Percentiles rank a stretch among this genome's conserved stretches.
These are phyloP conservation scores for Nematostella vectensis DNA, from an alignment of 92 coral and sea anemone genomes.

Conservation along the genomic window DNA sequence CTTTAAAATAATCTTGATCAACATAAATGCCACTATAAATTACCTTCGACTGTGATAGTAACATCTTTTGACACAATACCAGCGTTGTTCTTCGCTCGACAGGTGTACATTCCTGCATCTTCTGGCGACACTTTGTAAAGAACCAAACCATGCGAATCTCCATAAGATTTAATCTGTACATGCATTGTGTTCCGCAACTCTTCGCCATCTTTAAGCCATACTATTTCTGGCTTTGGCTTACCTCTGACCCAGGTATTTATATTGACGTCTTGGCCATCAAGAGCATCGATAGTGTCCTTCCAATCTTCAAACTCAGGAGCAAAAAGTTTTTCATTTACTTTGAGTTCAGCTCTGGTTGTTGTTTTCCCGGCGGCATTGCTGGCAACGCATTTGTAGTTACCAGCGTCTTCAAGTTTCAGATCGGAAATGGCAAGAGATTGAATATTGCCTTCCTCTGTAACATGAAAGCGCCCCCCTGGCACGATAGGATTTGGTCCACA, in stretches of 20 bases:
- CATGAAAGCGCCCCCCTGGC: slow-evolving; percentile 57
- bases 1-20: too few species aligned
- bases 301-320: slow-evolving; percentile 76
- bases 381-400: slow-evolving; percentile 83
- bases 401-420: slow-evolving; percentile 67
- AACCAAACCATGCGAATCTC: slow-evolving; percentile 50
- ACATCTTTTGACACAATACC: slow-evolving; percentile 56
- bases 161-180: slow-evolving; percentile 52
- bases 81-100: slow-evolving; percentile 78
- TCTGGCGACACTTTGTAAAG: slow-evolving; percentile 50
- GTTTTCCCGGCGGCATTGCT: slow-evolving; percentile 81
- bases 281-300: slow-evolving; percentile 46
- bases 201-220: slow-evolving; percentile 79
- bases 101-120: slow-evolving; percentile 81
- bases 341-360: slow-evolving; percentile 42
- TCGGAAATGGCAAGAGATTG: slow-evolving; percentile 64
- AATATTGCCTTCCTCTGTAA: slow-evolving; percentile 64
- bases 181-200: slow-evolving; percentile 62
- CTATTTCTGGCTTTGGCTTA: slow-evolving; percentile 75
- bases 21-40: too few species aligned
- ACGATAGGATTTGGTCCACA: slow-evolving; percentile 48
- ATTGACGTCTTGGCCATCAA: slow-evolving; percentile 64
- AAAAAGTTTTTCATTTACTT: slow-evolving; percentile 51
- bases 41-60: slow-evolving; percentile 76
- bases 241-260: slow-evolving; percentile 62